Evolutionary conservation across 2,888 invertebrate genomes (phyloP).

Genomic region (Tachystola acroxantha): DNA sequence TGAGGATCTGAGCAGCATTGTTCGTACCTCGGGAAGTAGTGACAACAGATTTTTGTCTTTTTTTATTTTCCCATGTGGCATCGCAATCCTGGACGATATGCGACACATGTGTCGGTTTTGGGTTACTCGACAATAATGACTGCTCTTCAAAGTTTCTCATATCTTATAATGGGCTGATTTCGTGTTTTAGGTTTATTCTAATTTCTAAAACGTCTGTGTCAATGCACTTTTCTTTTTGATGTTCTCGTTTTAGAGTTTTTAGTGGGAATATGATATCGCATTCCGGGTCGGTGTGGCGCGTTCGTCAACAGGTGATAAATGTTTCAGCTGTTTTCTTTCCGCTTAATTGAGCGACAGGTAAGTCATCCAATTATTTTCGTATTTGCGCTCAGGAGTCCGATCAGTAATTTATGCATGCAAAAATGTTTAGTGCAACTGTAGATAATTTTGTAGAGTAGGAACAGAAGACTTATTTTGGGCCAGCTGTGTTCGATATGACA

Average conservation of each 20-base stretch:
- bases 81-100: slow-evolving; percentile 76
- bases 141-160: slow-evolving; percentile 68
- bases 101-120: slow-evolving; percentile 75
- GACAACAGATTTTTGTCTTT: slow-evolving; percentile 75
- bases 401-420: neutral
- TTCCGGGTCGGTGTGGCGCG: slow-evolving; percentile 19
- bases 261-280: slow-evolving; percentile 50
- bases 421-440: too few species aligned
- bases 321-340: slow-evolving; percentile 28
- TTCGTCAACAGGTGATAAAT: slow-evolving; percentile 51
- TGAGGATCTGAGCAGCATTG: slow-evolving; percentile 55
- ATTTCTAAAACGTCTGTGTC: slow-evolving; percentile 45
- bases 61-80: slow-evolving; percentile 75
- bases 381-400: too few species aligned
- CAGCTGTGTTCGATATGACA: too few species aligned
- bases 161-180: slow-evolving; percentile 52
- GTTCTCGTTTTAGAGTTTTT: slow-evolving; percentile 46
- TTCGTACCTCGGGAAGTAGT: slow-evolving; percentile 73
- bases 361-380: slow-evolving; percentile 11
- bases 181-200: slow-evolving; percentile 46
- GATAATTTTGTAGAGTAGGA: too few species aligned
- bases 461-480: too few species aligned
- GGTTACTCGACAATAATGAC: slow-evolving; percentile 72
- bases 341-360: slow-evolving; percentile 27
- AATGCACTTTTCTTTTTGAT: slow-evolving; percentile 62